These are phyloP conservation scores for Chloroceryle amazona DNA, from an alignment of 2,797 vertebrate species.

Conservation along the genomic window DNA sequence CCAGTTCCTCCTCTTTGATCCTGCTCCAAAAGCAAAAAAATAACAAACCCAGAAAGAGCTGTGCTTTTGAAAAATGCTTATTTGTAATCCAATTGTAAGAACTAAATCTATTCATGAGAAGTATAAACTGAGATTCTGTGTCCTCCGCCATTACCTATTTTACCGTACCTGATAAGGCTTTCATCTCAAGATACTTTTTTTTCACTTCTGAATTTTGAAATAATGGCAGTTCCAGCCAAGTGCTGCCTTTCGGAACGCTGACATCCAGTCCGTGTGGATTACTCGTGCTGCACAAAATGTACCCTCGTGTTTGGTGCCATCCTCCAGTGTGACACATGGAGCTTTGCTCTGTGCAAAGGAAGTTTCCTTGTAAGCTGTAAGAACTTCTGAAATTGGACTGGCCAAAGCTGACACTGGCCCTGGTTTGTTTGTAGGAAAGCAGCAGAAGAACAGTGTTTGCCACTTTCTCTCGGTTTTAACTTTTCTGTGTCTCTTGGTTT, in stretches of 20 bases:
- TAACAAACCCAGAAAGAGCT: not conserved
- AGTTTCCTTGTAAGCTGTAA: not conserved
- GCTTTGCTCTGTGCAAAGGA: not conserved
- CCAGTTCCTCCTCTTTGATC: not conserved
- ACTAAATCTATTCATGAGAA: not conserved
- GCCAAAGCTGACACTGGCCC: not conserved
- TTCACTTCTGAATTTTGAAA: not conserved
- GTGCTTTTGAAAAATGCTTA: not conserved
- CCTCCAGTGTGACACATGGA: not conserved
- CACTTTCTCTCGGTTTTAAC: not conserved
- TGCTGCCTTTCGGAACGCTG: accelerated
- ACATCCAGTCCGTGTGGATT: not conserved
- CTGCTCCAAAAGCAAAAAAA: not conserved
- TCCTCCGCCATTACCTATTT: not conserved
- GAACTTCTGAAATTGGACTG: not conserved
- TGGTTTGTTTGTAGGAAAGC: not conserved
- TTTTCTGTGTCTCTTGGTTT: not conserved
- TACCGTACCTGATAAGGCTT: not conserved
- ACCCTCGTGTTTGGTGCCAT: not conserved
- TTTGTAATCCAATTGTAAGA: not conserved
- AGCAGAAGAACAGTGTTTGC: not conserved
- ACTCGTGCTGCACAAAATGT: not conserved
- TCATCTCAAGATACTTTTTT: not conserved
- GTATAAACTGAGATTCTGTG: not conserved
- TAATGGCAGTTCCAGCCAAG: not conserved